Base-by-base conservation (phyloP, 2,888 invertebrate genomes). In the Tineola bisselliella region DNA sequence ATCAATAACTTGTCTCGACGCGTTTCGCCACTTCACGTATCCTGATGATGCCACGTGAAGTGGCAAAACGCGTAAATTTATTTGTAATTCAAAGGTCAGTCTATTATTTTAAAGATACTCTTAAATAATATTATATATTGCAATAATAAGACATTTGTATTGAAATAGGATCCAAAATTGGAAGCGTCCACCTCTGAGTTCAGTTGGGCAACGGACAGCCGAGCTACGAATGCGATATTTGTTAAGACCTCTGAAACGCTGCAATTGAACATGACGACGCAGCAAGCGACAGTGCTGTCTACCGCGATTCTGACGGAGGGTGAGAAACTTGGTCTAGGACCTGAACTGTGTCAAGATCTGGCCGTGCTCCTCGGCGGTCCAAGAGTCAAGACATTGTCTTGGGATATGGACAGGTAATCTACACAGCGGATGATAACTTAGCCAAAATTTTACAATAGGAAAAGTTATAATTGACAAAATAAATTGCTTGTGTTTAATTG, bases 351-450 rank as follows among this genome's bases (percentile, higher is more conserved):
- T 69, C 91, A 92, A 72, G 93, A 93, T 74, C 79, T 94, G 15
- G 89, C 91, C 1, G 91, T 92, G 6, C 87, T 93, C 62, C 76
- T 93, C 13, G 91, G 91, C 59, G 91, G 92, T 67, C 92, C 92
- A 0, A 81, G 94, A 58, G 90, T 92, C 65, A 92, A 93, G 69
- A 89, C 91, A 54, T 83, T 94, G 1, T 91, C 90, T 6, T 94
- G 93, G 93, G 88, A 90, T 61, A 81, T 91, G 75, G 77, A 84
- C 62, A 77, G 86, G 86, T 87, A 25, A 54, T 18, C 6, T 54
- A 25, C n/a, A n/a, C n/a, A n/a, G n/a, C n/a, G n/a, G n/a, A n/a
- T n/a, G n/a, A n/a, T n/a, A n/a, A n/a, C n/a, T n/a, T n/a, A n/a
- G n/a, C n/a, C n/a, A n/a, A n/a, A n/a, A n/a, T n/a, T n/a, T n/a